Evolutionary conservation across 2,888 invertebrate species (phyloP).

Genomic region (Patella depressa): DNA sequence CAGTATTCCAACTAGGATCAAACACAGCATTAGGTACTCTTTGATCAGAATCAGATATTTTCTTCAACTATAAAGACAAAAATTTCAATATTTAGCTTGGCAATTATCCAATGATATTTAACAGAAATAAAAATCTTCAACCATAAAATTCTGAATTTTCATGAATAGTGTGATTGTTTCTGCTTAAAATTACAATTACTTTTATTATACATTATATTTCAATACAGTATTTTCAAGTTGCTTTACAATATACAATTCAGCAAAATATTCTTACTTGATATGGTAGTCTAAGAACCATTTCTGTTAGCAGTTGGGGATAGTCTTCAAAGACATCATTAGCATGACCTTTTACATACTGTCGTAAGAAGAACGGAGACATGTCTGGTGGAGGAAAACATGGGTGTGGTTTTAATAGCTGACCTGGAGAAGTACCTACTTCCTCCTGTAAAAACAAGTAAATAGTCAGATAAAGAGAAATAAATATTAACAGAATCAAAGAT

Average conservation of each 20-base stretch:
- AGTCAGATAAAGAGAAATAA: too few relatives aligned
- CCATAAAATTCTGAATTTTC: too few relatives aligned
- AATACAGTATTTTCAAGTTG: too few relatives aligned
- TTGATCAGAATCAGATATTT: conserved; percentile 64
- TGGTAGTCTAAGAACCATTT: conserved; percentile 92
- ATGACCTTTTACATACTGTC: conserved; percentile 91
- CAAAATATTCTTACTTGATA: conserved; percentile 80
- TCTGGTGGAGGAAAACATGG: conserved; percentile 84
- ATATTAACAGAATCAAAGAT: too few relatives aligned
- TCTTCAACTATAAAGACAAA: conserved; percentile 63
- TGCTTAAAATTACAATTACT: too few relatives aligned
- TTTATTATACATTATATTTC: too few relatives aligned
- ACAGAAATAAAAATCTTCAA: too few relatives aligned
- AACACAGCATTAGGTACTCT: conserved; percentile 57
- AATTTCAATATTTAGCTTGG: not conserved
- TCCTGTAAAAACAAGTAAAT: conserved; percentile 39
- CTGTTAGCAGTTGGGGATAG: conserved; percentile 93
- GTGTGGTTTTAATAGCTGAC: conserved; percentile 85
- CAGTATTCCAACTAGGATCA: conserved; percentile 65
- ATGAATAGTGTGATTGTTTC: too few relatives aligned
- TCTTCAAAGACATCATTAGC: conserved; percentile 93
- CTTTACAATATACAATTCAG: not conserved
- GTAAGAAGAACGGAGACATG: conserved; percentile 91
- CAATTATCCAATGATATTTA: too few relatives aligned
- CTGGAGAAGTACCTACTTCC: conserved; percentile 68